These are phyloP conservation scores for Chrysolina oricalcia DNA, from an alignment of 2,888 invertebrate species.

Conservation along the genomic window DNA sequence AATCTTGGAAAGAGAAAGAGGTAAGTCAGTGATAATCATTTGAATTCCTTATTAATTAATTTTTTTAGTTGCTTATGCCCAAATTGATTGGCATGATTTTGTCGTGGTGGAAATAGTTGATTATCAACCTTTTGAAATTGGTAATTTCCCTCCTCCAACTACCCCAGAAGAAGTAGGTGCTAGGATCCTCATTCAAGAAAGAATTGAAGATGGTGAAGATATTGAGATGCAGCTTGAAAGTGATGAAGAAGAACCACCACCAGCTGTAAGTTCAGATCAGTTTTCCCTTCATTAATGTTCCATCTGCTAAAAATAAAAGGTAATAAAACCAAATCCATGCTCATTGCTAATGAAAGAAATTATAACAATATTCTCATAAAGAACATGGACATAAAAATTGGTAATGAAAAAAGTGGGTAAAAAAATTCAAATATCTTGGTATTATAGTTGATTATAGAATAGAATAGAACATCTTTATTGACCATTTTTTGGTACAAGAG, in stretches of 20 bases:
- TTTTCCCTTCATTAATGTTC: constrained; percentile 27
- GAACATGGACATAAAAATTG: no score
- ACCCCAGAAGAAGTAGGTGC: constrained; percentile 98
- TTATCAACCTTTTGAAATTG: constrained; percentile 96
- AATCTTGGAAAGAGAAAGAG: constrained; percentile 93
- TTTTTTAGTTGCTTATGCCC: constrained; percentile 87
- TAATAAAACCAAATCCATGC: no score
- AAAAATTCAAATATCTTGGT: no score
- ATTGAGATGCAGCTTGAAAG: constrained; percentile 94
- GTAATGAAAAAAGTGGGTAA: no score
- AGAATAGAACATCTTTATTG: no score
- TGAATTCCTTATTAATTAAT: constrained; percentile 27
- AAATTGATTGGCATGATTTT: constrained; percentile 99
- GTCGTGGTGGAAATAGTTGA: constrained; percentile 99
- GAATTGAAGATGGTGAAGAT: constrained; percentile 86
- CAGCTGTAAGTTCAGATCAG: constrained; percentile 55
- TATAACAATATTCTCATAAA: no score
- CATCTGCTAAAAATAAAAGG: no score
- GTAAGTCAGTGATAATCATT: constrained; percentile 66
- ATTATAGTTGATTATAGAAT: no score
- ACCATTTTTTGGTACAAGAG: no score
- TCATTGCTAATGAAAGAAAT: no score
- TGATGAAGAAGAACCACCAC: constrained; percentile 76
- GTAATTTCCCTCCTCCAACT: constrained; percentile 97
- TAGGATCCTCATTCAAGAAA: constrained; percentile 90